phyloP scores from a whole-genome alignment of 2,797 vertebrate genomes.

The Eulemur mongoz region DNA sequence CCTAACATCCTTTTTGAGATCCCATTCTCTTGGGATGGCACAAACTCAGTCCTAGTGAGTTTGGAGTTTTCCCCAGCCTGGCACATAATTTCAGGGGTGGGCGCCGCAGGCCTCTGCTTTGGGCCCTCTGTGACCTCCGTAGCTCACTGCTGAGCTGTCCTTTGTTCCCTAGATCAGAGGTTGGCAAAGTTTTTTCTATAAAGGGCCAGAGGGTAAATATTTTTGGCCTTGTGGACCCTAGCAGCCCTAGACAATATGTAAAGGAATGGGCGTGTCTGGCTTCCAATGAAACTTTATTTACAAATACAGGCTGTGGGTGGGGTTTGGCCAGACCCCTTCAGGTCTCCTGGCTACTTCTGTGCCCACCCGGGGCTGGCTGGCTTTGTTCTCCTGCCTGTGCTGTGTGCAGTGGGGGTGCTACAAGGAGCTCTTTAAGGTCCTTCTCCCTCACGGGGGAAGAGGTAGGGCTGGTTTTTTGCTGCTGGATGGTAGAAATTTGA shows the following conservation, averaged over 20 bases:
- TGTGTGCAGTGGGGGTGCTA: fast-evolving
- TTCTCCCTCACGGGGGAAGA: neutral
- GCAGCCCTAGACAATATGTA: neutral
- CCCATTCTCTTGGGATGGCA: neutral
- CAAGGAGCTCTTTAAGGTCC: neutral
- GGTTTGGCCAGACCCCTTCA: neutral
- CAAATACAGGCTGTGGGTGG: neutral
- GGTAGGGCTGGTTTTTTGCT: too few species aligned
- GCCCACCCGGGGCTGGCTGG: neutral
- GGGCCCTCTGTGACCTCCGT: neutral
- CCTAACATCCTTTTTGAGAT: neutral
- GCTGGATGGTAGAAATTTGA: neutral
- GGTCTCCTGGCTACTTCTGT: neutral
- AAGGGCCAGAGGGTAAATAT: neutral
- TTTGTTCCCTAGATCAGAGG: neutral
- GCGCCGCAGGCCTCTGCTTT: neutral
- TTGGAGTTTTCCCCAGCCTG: neutral
- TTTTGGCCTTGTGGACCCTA: neutral
- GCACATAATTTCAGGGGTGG: neutral
- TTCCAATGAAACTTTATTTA: neutral
- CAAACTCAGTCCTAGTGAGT: neutral
- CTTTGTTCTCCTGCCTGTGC: neutral
- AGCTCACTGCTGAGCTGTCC: neutral
- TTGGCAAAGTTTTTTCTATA: neutral
- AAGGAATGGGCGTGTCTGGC: neutral